phyloP scores from a whole-genome alignment of 1,140 invertebrate species.

The Drosophila pachea region DNA sequence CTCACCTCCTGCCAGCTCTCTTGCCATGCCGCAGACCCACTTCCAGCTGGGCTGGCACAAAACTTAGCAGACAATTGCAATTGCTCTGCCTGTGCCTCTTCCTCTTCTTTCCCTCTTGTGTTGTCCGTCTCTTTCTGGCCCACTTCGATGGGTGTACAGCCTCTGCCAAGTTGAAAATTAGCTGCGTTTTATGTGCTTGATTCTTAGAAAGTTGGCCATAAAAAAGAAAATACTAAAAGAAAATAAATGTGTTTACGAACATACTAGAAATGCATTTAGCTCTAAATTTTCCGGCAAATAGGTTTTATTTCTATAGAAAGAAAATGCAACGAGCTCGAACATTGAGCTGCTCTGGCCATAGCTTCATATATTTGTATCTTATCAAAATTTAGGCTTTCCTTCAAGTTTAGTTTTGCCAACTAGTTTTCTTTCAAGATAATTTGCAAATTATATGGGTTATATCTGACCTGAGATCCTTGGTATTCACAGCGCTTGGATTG shows the following conservation, averaged over 20 bases:
- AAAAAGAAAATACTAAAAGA: neutral
- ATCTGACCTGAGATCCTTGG: no score
- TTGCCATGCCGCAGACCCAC: conserved; percentile 31
- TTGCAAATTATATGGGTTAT: no score
- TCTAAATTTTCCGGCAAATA: conserved; percentile 18
- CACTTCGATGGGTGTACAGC: conserved; percentile 4
- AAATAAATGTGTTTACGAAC: conserved; percentile 16
- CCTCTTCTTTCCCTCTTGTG: neutral
- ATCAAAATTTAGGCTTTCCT: no score
- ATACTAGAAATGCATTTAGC: conserved; percentile 16
- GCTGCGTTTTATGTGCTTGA: conserved; percentile 45
- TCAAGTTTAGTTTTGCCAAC: no score
- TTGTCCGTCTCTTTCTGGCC: neutral
- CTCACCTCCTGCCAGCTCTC: neutral
- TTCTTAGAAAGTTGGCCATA: conserved; percentile 33
- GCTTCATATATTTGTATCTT: no score
- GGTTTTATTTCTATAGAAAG: neutral
- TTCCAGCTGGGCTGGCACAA: conserved; percentile 24
- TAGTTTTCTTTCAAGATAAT: no score
- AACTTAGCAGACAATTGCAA: conserved; percentile 41
- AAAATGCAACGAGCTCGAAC: no score
- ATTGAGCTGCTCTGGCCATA: no score
- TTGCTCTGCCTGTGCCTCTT: neutral
- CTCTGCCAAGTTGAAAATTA: conserved; percentile 42
- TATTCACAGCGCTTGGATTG: neutral